These are phyloP conservation scores for Theonella swinhoei DNA, from an alignment of 37 sponge, comb jelly and placozoan genomes.

Conservation along the genomic window DNA sequence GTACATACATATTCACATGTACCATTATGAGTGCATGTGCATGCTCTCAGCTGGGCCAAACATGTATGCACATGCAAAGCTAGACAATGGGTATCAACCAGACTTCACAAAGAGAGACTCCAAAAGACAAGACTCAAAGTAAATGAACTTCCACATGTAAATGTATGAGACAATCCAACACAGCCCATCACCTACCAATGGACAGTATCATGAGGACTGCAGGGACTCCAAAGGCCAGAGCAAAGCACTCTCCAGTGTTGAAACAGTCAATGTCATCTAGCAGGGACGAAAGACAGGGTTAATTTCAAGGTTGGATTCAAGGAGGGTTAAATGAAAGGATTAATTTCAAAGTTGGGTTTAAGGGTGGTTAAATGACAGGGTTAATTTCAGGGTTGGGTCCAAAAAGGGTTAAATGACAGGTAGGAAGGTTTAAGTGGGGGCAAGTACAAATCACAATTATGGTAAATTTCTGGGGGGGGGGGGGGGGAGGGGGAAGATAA, in stretches of 20 bases:
- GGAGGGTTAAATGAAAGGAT: background rate
- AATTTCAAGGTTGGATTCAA: background rate
- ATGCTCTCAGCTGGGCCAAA: background rate
- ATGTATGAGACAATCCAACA: background rate
- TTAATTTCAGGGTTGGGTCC: too few relatives aligned
- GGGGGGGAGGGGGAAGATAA: background rate
- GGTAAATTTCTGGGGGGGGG: too few relatives aligned
- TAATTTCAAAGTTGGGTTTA: background rate
- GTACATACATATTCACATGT: too few relatives aligned
- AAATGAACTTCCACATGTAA: too few relatives aligned
- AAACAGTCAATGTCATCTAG: slow-evolving; percentile 82
- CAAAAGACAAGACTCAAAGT: too few relatives aligned
- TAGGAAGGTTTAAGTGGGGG: too few relatives aligned
- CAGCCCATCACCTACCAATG: slow-evolving; percentile 36
- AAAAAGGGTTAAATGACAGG: too few relatives aligned
- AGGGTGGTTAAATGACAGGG: background rate
- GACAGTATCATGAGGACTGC: slow-evolving; percentile 92
- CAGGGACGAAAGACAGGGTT: too few relatives aligned
- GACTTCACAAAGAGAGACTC: too few relatives aligned
- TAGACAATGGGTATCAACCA: too few relatives aligned
- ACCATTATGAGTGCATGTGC: background rate
- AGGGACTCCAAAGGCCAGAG: slow-evolving; percentile 94
- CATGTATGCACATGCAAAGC: background rate
- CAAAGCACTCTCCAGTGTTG: slow-evolving; percentile 80
- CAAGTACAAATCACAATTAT: too few relatives aligned